These are phyloP conservation scores for Bolinopsis microptera DNA, from an alignment of 37 sponge, comb jelly and placozoan genomes.

Conservation along the genomic window DNA sequence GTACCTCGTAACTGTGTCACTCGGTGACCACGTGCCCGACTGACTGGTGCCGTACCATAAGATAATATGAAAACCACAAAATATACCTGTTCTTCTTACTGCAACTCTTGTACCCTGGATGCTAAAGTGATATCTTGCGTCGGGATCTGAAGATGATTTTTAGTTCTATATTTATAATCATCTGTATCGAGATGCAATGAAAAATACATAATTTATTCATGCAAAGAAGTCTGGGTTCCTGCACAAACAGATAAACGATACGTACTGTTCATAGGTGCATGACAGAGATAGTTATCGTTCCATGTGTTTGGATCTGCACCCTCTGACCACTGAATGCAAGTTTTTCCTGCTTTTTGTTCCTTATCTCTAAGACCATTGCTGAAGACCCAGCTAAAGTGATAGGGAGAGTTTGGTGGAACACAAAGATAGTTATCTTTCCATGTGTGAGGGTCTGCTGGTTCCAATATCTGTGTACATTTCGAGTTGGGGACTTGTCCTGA, in stretches of 20 bases:
- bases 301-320: not conserved
- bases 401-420: not conserved
- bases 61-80: no score
- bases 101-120: not conserved
- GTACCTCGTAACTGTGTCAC: no score
- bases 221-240: no score
- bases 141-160: not conserved
- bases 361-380: not conserved
- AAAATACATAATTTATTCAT: no score
- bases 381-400: not conserved
- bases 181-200: no score
- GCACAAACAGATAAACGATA: no score
- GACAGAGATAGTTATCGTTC: conserved; percentile 9
- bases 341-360: not conserved
- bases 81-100: no score
- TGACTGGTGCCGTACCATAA: no score
- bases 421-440: conserved; percentile 23
- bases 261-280: not conserved
- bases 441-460: not conserved
- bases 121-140: not conserved
- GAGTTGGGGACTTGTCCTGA: not conserved
- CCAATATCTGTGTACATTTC: not conserved
- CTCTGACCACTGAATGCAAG: not conserved
- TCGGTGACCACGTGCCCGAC: no score
- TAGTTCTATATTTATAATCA: no score